A percentile compares a stretch with the other conserved stretches of the same genome.
Evolutionary conservation across 2,113 vertebrate genomes (phyloP).

Genomic region (Struthio camelus): DNA sequence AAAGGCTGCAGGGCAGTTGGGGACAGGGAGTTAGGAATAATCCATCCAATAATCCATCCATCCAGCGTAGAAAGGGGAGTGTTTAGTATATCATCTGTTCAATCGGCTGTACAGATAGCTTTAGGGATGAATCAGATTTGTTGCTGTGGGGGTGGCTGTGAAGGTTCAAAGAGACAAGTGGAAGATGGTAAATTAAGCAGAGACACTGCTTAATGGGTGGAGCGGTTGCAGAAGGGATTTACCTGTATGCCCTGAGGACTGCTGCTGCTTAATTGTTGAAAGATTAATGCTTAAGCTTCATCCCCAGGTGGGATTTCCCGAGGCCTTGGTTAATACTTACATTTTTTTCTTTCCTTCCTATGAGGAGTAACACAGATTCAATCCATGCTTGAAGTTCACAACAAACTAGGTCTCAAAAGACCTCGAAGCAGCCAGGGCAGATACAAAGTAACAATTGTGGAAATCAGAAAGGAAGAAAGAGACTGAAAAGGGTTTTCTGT

Average conservation of each 20-base stretch:
- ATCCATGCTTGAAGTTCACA: background rate
- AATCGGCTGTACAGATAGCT: accelerated
- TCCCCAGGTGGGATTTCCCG: background rate
- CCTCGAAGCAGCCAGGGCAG: background rate
- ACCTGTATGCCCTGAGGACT: background rate
- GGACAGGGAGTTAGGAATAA: background rate
- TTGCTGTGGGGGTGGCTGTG: background rate
- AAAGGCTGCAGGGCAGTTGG: background rate
- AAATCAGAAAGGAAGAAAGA: background rate
- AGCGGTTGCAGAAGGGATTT: background rate
- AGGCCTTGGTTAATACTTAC: background rate
- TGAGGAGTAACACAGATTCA: background rate
- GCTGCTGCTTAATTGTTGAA: background rate
- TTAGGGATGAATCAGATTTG: background rate
- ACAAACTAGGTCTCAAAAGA: background rate
- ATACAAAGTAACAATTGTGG: background rate
- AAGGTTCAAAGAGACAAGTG: background rate
- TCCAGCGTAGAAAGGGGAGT: background rate
- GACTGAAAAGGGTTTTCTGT: background rate
- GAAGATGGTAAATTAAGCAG: background rate
- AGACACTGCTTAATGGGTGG: background rate
- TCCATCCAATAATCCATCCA: too few relatives aligned
- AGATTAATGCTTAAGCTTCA: background rate
- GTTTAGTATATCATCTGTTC: background rate
- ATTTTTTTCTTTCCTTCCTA: background rate